Percentiles rank a stretch among this genome's conserved stretches.
Conservation (phyloP, 2,797 vertebrate genomes). For the Oceanodroma leucorhoa region DNA sequence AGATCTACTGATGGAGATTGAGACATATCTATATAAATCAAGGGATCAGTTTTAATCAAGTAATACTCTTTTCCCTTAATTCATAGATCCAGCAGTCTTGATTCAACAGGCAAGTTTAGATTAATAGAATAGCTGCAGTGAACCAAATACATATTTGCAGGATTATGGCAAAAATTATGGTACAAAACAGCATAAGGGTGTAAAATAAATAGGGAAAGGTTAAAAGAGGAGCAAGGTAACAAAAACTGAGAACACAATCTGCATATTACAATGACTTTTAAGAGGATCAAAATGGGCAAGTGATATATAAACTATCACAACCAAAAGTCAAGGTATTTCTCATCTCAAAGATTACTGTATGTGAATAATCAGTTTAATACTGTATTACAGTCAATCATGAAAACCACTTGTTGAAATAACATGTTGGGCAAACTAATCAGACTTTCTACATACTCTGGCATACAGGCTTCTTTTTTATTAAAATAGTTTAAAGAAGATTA, state of each 20-base stretch:
- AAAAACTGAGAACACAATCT: background rate
- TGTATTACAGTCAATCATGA: background rate
- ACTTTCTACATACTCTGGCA: background rate
- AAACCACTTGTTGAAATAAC: background rate
- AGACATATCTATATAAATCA: background rate
- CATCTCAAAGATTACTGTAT: background rate
- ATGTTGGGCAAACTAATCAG: background rate
- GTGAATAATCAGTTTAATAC: background rate
- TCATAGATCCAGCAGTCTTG: background rate
- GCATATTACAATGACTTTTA: background rate
- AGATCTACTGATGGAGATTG: background rate
- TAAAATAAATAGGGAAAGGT: background rate
- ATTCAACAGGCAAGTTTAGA: background rate
- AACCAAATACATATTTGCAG: background rate
- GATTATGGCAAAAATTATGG: background rate
- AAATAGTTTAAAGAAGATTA: background rate
- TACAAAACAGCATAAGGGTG: background rate
- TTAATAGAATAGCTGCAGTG: background rate
- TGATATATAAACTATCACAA: background rate
- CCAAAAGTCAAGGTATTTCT: background rate
- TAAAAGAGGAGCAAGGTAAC: background rate
- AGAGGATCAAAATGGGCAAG: background rate
- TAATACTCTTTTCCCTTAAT: background rate
- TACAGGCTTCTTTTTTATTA: background rate
- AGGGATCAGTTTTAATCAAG: background rate